Evolutionary conservation across 2,888 invertebrate genomes (phyloP).

Genomic region (Hemaris fuciformis): DNA sequence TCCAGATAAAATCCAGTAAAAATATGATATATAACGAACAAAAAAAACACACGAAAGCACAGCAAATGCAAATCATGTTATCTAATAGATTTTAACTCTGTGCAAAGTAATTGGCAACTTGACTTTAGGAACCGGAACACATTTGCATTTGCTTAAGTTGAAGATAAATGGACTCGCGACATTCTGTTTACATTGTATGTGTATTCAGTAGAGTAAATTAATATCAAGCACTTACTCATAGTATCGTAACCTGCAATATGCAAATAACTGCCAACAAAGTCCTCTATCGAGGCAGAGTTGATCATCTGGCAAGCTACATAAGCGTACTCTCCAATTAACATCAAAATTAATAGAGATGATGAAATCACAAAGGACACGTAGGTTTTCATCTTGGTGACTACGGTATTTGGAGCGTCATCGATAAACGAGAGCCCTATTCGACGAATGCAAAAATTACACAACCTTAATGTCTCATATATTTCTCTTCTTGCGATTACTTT

Average conservation of each 20-base stretch:
- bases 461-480: slow-evolving; percentile 45
- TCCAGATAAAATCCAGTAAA: no score
- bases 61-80: not conserved
- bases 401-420: slow-evolving; percentile 37
- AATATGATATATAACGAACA: no score
- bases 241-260: slow-evolving; percentile 63
- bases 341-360: slow-evolving; percentile 38
- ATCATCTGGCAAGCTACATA: slow-evolving; percentile 45
- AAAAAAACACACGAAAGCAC: no score
- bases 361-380: slow-evolving; percentile 36
- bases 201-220: not conserved
- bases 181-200: not conserved
- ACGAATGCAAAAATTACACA: slow-evolving; percentile 52
- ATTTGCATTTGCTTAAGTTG: slow-evolving; percentile 1
- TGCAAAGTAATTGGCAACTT: slow-evolving; percentile 12
- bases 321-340: slow-evolving; percentile 48
- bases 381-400: slow-evolving; percentile 31
- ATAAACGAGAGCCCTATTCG: slow-evolving; percentile 52
- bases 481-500: slow-evolving; percentile 37
- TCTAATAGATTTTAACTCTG: not conserved
- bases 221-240: slow-evolving; percentile 50
- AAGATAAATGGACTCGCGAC: not conserved
- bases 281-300: slow-evolving; percentile 47
- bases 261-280: slow-evolving; percentile 52
- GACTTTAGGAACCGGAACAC: slow-evolving; percentile 12